Evolutionary conservation across 2,113 vertebrate genomes (phyloP), one percentile per base, ranked within the genome.

Genomic region (Verasper variegatus): DNA sequence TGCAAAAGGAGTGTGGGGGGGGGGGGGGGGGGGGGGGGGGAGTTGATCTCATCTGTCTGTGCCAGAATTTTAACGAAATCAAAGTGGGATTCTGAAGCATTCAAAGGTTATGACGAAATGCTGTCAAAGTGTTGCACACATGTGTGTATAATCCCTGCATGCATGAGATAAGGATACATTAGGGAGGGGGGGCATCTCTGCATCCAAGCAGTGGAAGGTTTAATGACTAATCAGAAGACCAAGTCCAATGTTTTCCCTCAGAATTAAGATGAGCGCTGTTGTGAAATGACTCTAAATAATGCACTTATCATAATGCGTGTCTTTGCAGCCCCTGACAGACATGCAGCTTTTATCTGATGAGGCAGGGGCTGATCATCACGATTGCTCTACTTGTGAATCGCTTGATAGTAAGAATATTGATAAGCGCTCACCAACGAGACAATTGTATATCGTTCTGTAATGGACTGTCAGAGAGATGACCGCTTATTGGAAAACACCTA

Each of bases 381-480:
- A 81, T 86, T 56, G 69, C 72, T 70, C 27, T 78, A 86, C 78
- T 84, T 91, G 76, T 76, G 72, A 83, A 82, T 86, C 83, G 81
- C 47, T 87, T 64, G 51, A 71, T 64, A 69, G 68, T 72, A 76
- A 58, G 81, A 85, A 85, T 86, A 84, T 86, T 74, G 74, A 91
- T 81, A 72, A 70, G 31, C 1, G 2, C 55, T 74, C 51, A 58
- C 76, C 86, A 26, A 88, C 68, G 3, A 68, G 74, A 71, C 52
- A 42, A 68, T 76, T 78, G 51, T 64, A 77, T 73, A 71, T 63
- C 61, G 45, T 45, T 64, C 65, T 61, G 59, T 67, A 63, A 72
- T 58, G 55, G 64, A 83, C 76, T 60, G 62, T 35, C 60, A 37
- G 55, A 68, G 72, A 72, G 74, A 26, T 65, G 37, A 72, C 68